Evolutionary conservation across 2,113 vertebrate genomes (phyloP).

Genomic region (human): GRCh38 chr3:30796501-30797000

Average conservation of each 20-base stretch:
- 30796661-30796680: not conserved
- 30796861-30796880: not conserved
- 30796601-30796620: not conserved
- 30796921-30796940: not conserved
- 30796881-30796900: not conserved
- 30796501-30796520: not conserved
- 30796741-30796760: not conserved
- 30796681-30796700: not conserved
- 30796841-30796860: not conserved
- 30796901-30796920: not conserved
- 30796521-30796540: not conserved
- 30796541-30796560: not conserved
- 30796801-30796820: not conserved
- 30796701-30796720: not conserved
- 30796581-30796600: conserved; percentile 5
- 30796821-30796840: not conserved
- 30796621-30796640: not conserved
- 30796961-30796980: not conserved
- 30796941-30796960: not conserved
- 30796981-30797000: not conserved
- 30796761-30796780: not conserved
- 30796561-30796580: not conserved
- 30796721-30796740: not conserved
- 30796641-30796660: not conserved
- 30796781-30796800: not conserved